These are phyloP conservation scores for Amphimedon queenslandica DNA, from an alignment of 37 sponge, comb jelly and placozoan species.

Conservation along the genomic window DNA sequence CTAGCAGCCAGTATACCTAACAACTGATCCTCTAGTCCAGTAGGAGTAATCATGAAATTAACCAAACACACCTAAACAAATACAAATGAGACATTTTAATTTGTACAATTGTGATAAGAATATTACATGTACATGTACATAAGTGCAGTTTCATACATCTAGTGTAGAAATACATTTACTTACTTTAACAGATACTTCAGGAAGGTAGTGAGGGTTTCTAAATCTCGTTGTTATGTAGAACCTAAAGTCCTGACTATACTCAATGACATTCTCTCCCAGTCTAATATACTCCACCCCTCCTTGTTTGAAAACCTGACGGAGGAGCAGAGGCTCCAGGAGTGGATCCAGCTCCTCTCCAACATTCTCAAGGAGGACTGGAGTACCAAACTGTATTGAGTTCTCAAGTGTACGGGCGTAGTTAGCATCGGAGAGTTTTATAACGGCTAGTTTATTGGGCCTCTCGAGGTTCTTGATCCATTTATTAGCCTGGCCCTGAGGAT, in stretches of 20 bases:
- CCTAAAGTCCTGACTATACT: slow-evolving; percentile 93
- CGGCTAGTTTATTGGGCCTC: slow-evolving; percentile 85
- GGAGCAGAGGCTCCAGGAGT: slow-evolving; percentile 92
- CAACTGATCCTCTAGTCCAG: slow-evolving; percentile 97
- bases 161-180: no score
- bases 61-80: slow-evolving; percentile 73
- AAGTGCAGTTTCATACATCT: no score
- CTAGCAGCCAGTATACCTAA: slow-evolving; percentile 97
- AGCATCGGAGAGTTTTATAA: slow-evolving; percentile 94
- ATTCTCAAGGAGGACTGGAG: slow-evolving; percentile 91
- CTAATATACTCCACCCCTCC: slow-evolving; percentile 91
- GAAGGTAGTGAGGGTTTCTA: slow-evolving; percentile 98
- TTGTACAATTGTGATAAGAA: no score
- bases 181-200: slow-evolving; percentile 99
- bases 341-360: slow-evolving; percentile 97
- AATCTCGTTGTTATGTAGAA: slow-evolving; percentile 98
- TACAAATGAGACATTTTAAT: not conserved
- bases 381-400: slow-evolving; percentile 98
- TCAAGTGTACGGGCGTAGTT: slow-evolving; percentile 97
- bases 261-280: slow-evolving; percentile 95
- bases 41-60: slow-evolving; percentile 99
- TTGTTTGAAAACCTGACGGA: slow-evolving; percentile 93
- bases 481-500: slow-evolving; percentile 99
- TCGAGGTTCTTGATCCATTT: slow-evolving; percentile 99
- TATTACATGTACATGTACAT: no score